phyloP scores from a whole-genome alignment of 2,888 invertebrate species.

The Drosophila helvetica region DNA sequence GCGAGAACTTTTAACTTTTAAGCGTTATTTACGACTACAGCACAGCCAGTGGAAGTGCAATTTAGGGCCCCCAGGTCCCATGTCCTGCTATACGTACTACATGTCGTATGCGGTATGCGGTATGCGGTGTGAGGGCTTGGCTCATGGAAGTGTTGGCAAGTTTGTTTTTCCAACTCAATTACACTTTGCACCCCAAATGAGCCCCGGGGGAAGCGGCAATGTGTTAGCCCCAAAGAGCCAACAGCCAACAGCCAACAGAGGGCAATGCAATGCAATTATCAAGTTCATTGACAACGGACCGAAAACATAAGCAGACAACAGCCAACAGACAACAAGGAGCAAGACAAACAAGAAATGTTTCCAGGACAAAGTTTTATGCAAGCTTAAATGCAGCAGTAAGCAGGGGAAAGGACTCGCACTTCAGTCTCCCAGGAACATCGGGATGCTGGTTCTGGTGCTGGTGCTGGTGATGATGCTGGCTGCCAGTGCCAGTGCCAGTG shows the following conservation, averaged over 20 bases:
- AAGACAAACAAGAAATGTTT: slow-evolving; percentile 54
- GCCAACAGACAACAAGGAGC: slow-evolving; percentile 25
- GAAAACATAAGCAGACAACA: slow-evolving; percentile 41
- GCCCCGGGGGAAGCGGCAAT: slow-evolving; percentile 35
- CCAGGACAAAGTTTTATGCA: slow-evolving; percentile 49
- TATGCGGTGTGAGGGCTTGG: background rate
- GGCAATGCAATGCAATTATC: slow-evolving; percentile 55
- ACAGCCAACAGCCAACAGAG: slow-evolving; percentile 2
- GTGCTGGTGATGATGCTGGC: too few species aligned
- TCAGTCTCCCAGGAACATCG: slow-evolving; percentile 27
- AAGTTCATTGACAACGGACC: slow-evolving; percentile 56
- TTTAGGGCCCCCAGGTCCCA: slow-evolving; percentile 34
- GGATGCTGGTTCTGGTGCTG: slow-evolving; percentile 1
- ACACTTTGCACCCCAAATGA: slow-evolving; percentile 48
- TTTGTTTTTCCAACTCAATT: slow-evolving; percentile 68
- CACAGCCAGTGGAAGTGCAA: slow-evolving; percentile 48
- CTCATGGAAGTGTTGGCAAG: slow-evolving; percentile 56
- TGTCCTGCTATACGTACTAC: slow-evolving; percentile 2
- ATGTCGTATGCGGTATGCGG: too few species aligned
- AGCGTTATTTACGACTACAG: slow-evolving; percentile 46
- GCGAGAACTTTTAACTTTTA: slow-evolving; percentile 33
- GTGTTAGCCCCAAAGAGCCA: background rate
- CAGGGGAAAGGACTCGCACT: slow-evolving; percentile 38
- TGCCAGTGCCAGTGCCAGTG: too few species aligned
- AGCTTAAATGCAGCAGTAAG: slow-evolving; percentile 35